Conservation (phyloP, 2,113 vertebrate species). For the Ceyx cyanopectus region DNA sequence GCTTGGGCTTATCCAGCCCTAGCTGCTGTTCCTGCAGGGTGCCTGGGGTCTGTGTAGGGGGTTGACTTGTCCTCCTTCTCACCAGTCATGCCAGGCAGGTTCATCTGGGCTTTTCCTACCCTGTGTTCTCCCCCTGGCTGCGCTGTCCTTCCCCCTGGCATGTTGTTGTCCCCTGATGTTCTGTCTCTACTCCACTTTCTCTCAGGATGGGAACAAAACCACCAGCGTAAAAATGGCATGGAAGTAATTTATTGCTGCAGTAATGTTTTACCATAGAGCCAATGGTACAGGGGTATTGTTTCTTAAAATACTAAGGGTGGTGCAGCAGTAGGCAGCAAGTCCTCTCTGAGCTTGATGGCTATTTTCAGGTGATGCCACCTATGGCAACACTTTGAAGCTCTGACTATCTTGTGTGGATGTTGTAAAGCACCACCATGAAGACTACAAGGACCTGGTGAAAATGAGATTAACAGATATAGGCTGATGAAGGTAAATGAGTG, state of each 20-base stretch:
- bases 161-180: not conserved
- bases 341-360: not conserved
- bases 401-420: not conserved
- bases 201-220: not conserved
- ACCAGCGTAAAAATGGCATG: fast-evolving
- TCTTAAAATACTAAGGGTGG: not conserved
- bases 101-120: not conserved
- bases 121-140: not conserved
- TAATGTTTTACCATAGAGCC: not conserved
- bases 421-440: not conserved
- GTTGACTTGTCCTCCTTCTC: not conserved
- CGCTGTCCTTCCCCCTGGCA: not conserved
- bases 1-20: not conserved
- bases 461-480: not conserved
- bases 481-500: not conserved
- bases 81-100: fast-evolving
- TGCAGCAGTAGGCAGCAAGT: not conserved
- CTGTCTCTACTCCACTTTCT: not conserved
- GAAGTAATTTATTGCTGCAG: not conserved
- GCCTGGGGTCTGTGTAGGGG: not conserved
- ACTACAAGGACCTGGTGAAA: not conserved
- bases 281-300: not conserved
- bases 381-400: not conserved
- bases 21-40: not conserved
- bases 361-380: not conserved